Base-by-base conservation (phyloP, 2,797 vertebrate genomes). In the Mormyrops attenuatus region DNA sequence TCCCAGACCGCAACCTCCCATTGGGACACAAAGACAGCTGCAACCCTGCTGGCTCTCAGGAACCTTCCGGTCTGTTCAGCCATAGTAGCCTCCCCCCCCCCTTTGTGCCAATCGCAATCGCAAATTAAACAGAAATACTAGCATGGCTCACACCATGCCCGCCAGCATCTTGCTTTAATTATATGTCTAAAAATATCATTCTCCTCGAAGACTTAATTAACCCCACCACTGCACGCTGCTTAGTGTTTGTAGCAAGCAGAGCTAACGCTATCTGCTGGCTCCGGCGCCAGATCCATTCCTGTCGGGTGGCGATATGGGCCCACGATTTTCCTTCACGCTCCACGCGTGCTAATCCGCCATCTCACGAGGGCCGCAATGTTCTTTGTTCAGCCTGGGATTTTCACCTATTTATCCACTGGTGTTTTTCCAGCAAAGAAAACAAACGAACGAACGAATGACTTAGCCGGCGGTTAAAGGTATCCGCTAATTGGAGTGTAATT, bases 201-300 rank as follows among this genome's bases (percentile, higher is more conserved):
- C 92, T 95, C 95, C 96, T 96, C 92, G 94, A 95, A 96, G 95
- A 96, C 94, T 95, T 95, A 96, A 96, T 96, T 96, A 96, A 95
- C 95, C 95, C 94, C 55, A 92, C 94, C 91, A 94, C 94, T 95
- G 92, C 89, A 91, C 92, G 92, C 92, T 87, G 17, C 87, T 87
- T 80, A 89, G 89, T 47, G 63, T 88, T 73, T 73, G 57, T 89
- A 63, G 38, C 57, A 89, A 73, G 89, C 53, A 50, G 86, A 89
- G 87, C 85, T 88, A 73, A 66, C 38, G 5, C 60, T 73, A 88
- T 77, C 85, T 52, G 63, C 52, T 26, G 63, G 89, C 60, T 80
- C 85, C 20, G 34, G 49, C 53, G 2, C 89, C 22, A 9, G 22
- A 15, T 3, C 88, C 73, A 84, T 90, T 90, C 90, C 3, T 57